Evolutionary conservation across 2,797 vertebrate genomes (phyloP).

Genomic region (Lacerta bilineata): DNA sequence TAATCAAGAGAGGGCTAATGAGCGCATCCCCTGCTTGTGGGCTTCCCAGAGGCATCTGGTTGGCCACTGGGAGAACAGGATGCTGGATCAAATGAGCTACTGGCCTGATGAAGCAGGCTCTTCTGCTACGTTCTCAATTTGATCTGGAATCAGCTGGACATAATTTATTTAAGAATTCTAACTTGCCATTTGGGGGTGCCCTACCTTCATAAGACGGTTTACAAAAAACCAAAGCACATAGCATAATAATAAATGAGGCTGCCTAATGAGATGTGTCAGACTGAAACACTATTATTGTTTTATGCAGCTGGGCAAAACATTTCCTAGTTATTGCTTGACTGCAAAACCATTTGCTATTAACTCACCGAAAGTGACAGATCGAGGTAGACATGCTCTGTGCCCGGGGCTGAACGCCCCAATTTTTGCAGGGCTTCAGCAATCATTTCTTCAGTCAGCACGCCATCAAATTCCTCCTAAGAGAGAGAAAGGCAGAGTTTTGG

Average conservation of each 20-base stretch:
- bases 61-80: no score
- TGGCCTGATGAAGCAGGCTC: no score
- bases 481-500: background rate
- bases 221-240: background rate
- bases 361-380: constrained; percentile 88
- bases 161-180: background rate
- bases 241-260: background rate
- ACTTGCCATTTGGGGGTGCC: background rate
- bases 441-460: constrained; percentile 79
- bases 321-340: no score
- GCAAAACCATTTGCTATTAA: constrained; percentile 30
- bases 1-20: no score
- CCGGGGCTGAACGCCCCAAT: constrained; percentile 81
- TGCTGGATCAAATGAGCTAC: no score
- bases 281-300: background rate
- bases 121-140: no score
- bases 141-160: background rate
- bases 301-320: background rate
- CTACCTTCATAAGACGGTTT: background rate
- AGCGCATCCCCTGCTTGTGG: no score
- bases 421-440: constrained; percentile 81
- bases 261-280: background rate
- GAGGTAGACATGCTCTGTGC: constrained; percentile 84
- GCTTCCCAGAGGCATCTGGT: no score
- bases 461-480: constrained; percentile 73